Evolutionary conservation across 2,888 invertebrate species (phyloP).

Genomic region (Hypolimnas misippus): DNA sequence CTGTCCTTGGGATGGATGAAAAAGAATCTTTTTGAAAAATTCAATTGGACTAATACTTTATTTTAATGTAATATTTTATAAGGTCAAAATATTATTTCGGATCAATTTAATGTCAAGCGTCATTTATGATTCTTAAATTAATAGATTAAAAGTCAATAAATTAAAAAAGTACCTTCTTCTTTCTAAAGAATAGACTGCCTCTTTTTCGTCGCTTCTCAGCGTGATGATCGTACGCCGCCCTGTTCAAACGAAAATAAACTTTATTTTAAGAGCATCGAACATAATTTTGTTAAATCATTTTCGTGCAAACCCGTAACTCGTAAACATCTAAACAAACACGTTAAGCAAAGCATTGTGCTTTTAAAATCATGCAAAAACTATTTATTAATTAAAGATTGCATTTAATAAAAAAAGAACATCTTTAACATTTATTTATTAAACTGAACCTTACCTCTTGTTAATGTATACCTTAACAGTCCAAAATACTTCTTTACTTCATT

Average conservation of each 20-base stretch:
- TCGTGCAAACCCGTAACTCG: constrained; percentile 26
- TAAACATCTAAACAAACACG: constrained; percentile 40
- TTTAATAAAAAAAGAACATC: background rate
- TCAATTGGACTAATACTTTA: no score
- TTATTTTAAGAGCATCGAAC: constrained; percentile 6
- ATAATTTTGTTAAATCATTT: background rate
- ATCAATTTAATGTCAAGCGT: background rate
- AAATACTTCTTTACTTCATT: no score
- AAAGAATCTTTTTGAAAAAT: no score
- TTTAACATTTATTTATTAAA: background rate
- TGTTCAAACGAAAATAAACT: constrained; percentile 48
- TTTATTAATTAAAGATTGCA: background rate
- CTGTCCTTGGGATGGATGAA: no score
- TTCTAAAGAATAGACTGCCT: constrained; percentile 95
- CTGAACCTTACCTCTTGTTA: constrained; percentile 10
- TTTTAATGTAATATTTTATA: no score
- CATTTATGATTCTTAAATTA: no score
- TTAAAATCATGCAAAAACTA: constrained; percentile 41
- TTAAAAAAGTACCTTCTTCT: constrained; percentile 88
- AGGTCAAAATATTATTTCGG: no score
- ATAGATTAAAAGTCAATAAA: background rate
- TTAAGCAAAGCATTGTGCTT: constrained; percentile 56
- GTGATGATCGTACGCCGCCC: constrained; percentile 88
- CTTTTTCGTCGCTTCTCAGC: constrained; percentile 94
- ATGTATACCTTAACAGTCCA: background rate